Evolutionary conservation across 2,113 vertebrate species (phyloP), one percentile per base, ranked within the genome.

Genomic region (Misgurnus anguillicaudatus): DNA sequence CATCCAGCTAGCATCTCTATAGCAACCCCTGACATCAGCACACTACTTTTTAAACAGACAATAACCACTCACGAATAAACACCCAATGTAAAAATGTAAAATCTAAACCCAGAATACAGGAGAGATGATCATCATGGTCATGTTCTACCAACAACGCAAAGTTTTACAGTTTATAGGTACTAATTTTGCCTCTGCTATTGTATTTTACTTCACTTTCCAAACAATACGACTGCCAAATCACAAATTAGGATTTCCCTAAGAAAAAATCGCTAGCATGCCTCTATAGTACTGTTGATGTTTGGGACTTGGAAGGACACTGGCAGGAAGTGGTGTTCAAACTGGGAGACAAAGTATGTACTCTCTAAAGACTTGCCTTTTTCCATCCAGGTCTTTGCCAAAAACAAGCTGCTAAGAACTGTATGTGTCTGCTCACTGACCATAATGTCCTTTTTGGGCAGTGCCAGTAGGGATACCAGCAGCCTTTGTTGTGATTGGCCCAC

Each of bases 381-480:
- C 73, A 45, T 64, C 45, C 73, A 53, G 73, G 73, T 63, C 73
- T 9, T 60, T 17, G 73, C 77, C 80, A 87, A 87, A 89, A 87
- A 73, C 82, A 82, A 78, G 78, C 85, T 79, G 81, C 86, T 75
- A 64, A 74, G 45, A 75, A 53, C 42, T 42, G 24, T 53, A 31
- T 75, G 64, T 75, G 60, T 75, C 73, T 83, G 85, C 85, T 88
- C 82, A 69, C 80, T 9, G 42, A 78, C 82, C 78, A 80, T 81
- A 78, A 47, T 66, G 69, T 61, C 78, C 80, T 77, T 85, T 85
- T 89, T 76, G 72, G 85, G 75, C 79, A 17, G 19, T 74, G 70
- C 70, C 78, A 65, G 63, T 64, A 9, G 70, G 61, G 66, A 82
- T 39, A 45, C 57, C 47, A 38, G 41, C 71, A 62, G 21, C 57